These are phyloP conservation scores for Orius laevigatus DNA, from an alignment of 1,140 invertebrate species.

Conservation along the genomic window DNA sequence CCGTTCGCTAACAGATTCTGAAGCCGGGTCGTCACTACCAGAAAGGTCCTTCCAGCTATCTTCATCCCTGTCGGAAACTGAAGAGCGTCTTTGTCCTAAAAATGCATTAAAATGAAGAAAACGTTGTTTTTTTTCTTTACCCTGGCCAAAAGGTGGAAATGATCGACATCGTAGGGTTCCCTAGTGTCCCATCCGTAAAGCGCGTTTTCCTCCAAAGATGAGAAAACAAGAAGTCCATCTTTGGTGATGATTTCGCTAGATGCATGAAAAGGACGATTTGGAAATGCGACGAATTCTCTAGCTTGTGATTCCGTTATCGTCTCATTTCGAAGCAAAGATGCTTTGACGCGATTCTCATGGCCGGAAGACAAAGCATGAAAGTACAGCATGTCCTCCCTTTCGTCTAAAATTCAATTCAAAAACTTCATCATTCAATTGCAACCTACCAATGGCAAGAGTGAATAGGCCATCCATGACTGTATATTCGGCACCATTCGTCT, in stretches of 20 bases:
- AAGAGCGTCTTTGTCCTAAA: slow-evolving; percentile 2
- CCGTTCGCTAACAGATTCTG: slow-evolving; percentile 8
- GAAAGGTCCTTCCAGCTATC: background rate
- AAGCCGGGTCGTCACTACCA: slow-evolving; percentile 8
- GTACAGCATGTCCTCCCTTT: slow-evolving; percentile 8
- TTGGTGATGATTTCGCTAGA: slow-evolving; percentile 2
- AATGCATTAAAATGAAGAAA: slow-evolving; percentile 7
- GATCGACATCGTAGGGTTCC: background rate
- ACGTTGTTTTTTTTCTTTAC: background rate
- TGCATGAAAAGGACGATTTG: slow-evolving; percentile 6
- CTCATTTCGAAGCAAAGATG: background rate
- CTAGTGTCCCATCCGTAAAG: slow-evolving; percentile 6
- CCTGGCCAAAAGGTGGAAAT: slow-evolving; percentile 4
- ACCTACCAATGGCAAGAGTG: slow-evolving; percentile 12
- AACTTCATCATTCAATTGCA: too few relatives aligned
- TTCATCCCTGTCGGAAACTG: slow-evolving; percentile 10
- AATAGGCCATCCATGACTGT: slow-evolving; percentile 18
- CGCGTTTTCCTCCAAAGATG: slow-evolving; percentile 8
- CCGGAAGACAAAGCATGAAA: slow-evolving; percentile 17
- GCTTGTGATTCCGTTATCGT: slow-evolving; percentile 4
- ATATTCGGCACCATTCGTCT: slow-evolving; percentile 14
- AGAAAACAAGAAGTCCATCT: slow-evolving; percentile 5
- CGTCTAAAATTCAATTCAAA: background rate
- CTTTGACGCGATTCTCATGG: background rate
- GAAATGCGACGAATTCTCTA: background rate